Evolutionary conservation across 30 jellyfish, hydroid and myxozoan genomes (phyloP), one percentile per base, ranked within the genome.

Genomic region (Pelagia noctiluca): DNA sequence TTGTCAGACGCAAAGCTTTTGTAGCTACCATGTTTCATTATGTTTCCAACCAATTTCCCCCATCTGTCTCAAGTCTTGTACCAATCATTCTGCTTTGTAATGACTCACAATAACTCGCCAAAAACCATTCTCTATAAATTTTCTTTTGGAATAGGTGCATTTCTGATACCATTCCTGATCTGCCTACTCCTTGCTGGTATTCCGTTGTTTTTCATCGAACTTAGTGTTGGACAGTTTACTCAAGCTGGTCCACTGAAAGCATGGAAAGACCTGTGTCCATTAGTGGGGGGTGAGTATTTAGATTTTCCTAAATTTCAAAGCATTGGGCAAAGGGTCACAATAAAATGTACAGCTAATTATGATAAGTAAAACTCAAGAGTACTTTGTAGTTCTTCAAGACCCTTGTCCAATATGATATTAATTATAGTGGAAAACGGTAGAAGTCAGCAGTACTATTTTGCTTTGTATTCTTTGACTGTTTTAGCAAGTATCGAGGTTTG

Each of bases 241-340:
- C 98, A 92, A 62, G 53, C 88, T 71, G 96, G 96, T 23, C 97
- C 98, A 34, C 76, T 92, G 52, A 80, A 67, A 75, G 97, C 98
- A 22, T 92, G 98, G 98, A 63, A 80, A 42, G 82, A 76, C 71
- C 29, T 92, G 34, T 75, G 96, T 72, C 98, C 98, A 1, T 74
- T 86, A 11, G 70, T 85, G 29, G 31, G 95, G 75, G 98, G 98
- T 92, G 72, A 11, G 89, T 2, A 1, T 29, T 34, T 47, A 5
- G 8, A 5, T 3, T 4, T 75, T 5, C 10, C 18, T 11, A 71
- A 22, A 12, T 38, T 32, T 71, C 3, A 18, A 18, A 12, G 7
- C 32, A 25, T 11, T 3, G 33, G 28, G 57, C 57, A 42, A 16
- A 8, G 57, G 57, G 8, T 42, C 16, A 42, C 16, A 5, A 42